These are phyloP conservation scores for Brachypodius melanocephalos DNA, from an alignment of 2,113 vertebrate species.

Conservation along the genomic window DNA sequence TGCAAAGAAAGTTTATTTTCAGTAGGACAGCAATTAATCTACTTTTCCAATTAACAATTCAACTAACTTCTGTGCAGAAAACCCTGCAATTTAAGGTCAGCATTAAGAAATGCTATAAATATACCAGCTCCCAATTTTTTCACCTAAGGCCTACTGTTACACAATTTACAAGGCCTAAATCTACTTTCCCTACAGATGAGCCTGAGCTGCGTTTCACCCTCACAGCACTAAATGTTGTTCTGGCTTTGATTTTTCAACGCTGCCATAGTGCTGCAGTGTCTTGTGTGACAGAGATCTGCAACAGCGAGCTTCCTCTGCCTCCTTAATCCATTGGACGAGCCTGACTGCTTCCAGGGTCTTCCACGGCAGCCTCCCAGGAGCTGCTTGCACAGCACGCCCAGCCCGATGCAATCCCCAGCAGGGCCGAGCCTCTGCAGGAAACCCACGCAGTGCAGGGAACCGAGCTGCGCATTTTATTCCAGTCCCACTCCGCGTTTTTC, in stretches of 20 bases:
- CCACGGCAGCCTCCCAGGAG: neutral
- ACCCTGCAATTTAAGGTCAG: neutral
- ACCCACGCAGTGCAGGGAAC: rapidly evolving
- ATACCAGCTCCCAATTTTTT: rapidly evolving
- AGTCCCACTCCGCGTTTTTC: neutral
- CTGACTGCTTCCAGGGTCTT: neutral
- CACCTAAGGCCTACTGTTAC: neutral
- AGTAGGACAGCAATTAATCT: neutral
- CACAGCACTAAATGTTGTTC: neutral
- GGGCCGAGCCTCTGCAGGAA: neutral
- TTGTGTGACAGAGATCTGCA: neutral
- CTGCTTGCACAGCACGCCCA: rapidly evolving
- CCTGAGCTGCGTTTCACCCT: neutral
- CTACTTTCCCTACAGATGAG: neutral
- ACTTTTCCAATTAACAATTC: neutral
- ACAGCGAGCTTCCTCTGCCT: neutral
- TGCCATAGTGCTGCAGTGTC: neutral
- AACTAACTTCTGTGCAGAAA: neutral
- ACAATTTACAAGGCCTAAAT: neutral
- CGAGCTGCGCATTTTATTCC: rapidly evolving
- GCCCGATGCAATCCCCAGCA: rapidly evolving
- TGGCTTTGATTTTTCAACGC: rapidly evolving
- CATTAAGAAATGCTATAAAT: neutral
- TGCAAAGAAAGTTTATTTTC: neutral
- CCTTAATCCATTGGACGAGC: rapidly evolving